Base-by-base conservation (phyloP, 2,113 vertebrate species). In the Tyto alba region DNA sequence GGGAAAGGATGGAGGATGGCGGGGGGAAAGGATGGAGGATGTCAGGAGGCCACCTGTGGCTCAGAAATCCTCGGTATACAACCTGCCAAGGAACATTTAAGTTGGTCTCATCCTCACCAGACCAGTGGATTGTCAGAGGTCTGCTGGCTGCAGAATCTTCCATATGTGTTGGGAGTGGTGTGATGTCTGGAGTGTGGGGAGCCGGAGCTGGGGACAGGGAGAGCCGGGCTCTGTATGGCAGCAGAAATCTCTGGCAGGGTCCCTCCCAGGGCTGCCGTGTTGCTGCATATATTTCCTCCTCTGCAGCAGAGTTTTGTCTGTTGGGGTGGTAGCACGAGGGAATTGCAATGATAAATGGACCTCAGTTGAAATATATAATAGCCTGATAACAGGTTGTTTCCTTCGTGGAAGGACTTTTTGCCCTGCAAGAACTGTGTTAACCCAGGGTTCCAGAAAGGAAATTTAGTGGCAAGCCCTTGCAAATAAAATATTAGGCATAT, bases 101-200 rank as follows among this genome's bases (percentile, higher is more conserved):
- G 19, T 32, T 85, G 19, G 71, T 36, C 20, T 57, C 20, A 7
- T 45, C 20, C 32, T 77, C 83, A 23, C 13, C 63, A 74, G 50
- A 56, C 23, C 16, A 57, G 30, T 56, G 48, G n/a, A 26, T 83
- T 41, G 19, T 73, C 0, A 9, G 21, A 82, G 13, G 19, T 66
- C 53, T 57, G 6, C 41, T 80, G 38, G 32, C 50, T 66, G 19
- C 9, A 53, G 71, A 56, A 38, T 89, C 5, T 68, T 85, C 13
- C 30, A 57, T 67, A n/a, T 57, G 27, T 53, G 5, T 52, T 64
- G 1, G 1, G 17, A 69, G 11, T 2, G 1, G 10, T 15, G 2
- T 77, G 43, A 45, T 9, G 11, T 45, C 25, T 82, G 40, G 40
- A 66, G 32, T 7, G 6, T 16, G 13, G 48, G 34, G 2, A 62